Percentiles rank a stretch among this genome's conserved stretches.
Conservation (phyloP, 2,113 vertebrate genomes). For the Toxotes jaculatrix region DNA sequence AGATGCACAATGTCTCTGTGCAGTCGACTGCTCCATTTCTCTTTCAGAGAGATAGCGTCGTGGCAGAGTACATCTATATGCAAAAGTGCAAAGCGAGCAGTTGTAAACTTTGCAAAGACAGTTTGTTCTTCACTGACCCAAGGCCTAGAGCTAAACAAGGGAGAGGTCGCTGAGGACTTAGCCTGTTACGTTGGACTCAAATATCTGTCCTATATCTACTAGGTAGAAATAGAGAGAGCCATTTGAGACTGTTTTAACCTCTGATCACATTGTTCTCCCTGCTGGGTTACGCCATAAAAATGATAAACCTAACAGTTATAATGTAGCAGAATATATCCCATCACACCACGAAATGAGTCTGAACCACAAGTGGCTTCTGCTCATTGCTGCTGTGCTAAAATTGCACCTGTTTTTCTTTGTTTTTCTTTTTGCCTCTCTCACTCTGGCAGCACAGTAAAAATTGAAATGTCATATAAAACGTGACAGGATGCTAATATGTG, state of each 20-base stretch:
- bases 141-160: constrained; percentile 78
- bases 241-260: constrained; percentile 78
- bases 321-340: constrained; percentile 66
- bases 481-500: constrained; percentile 82
- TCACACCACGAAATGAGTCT: constrained; percentile 72
- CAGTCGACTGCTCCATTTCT: constrained; percentile 57
- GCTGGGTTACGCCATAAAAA: constrained; percentile 74
- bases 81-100: constrained; percentile 73
- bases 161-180: constrained; percentile 73
- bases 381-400: constrained; percentile 74
- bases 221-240: constrained; percentile 65
- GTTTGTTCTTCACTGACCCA: constrained; percentile 78
- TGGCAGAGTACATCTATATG: constrained; percentile 51
- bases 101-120: constrained; percentile 80
- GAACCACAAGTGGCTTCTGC: constrained; percentile 71
- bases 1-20: constrained; percentile 51
- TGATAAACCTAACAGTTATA: constrained; percentile 75
- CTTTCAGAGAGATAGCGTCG: constrained; percentile 52
- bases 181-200: constrained; percentile 73
- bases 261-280: constrained; percentile 71
- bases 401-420: constrained; percentile 82
- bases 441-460: constrained; percentile 76
- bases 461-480: constrained; percentile 83
- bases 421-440: constrained; percentile 63
- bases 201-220: constrained; percentile 80